Evolutionary conservation across 1,140 invertebrate genomes (phyloP), one percentile per base, ranked within the genome.

Genomic region (Branchinecta lindahli): DNA sequence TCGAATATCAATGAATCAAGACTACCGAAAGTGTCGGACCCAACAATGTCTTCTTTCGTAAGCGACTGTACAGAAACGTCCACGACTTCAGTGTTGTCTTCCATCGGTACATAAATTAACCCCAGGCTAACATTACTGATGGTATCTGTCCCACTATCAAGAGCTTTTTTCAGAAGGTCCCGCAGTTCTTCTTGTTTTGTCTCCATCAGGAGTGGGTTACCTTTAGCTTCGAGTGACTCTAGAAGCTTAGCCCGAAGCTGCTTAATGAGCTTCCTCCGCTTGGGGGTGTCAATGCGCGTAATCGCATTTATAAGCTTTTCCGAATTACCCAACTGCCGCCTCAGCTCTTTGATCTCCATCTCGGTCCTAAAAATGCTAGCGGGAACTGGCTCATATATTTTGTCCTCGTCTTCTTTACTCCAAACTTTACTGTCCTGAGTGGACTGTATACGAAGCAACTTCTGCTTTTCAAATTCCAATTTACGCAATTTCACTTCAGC

Each of bases 51-150:
- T 20, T 68, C 70, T n/a, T 46, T 66, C n/a, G 67, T 68, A n/a
- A 66, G 45, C 3, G 71, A 61, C 68, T 74, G 75, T 15, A 70
- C 69, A 52, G 47, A 18, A 5, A 46, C 12, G 46, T 46, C 6
- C 15, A 45, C 18, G 44, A n/a, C 5, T 46, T 70, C 72, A 21
- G 72, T 45, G 12, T 73, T 72, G 47, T 75, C 75, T 69, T 77
- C 77, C 76, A 78, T 77, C 10, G 77, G 77, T n/a, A 78, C 76
- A 68, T 78, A 78, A 68, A 78, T 77, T 18, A 76, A 74, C 20
- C 77, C 77, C 46, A 77, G 72, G 68, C 75, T 77, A n/a, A 77
- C 73, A 72, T 77, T 77, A 71, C 73, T 76, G 66, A 72, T 47
- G 6, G 72, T 69, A 18, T 75, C 73, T 18, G 69, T 69, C 21